Conservation (phyloP, 1,140 invertebrate species). For the Holcopasites calliopsidis region DNA sequence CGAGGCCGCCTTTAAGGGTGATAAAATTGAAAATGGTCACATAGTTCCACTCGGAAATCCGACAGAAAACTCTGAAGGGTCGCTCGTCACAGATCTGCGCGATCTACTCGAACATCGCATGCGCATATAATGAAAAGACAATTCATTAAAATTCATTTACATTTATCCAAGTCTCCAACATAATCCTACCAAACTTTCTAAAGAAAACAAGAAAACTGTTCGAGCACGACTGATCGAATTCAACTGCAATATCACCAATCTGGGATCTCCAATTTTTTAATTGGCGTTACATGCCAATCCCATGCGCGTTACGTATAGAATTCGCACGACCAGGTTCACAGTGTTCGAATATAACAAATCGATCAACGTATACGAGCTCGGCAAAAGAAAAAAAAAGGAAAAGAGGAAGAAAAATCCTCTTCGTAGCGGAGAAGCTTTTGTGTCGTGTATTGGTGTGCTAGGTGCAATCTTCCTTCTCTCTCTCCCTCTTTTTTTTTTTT, state of each 20-base stretch:
- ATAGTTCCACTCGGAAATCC: slow-evolving; percentile 49
- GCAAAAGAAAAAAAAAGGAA: background rate
- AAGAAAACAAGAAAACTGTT: background rate
- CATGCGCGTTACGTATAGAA: too few species aligned
- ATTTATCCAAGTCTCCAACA: too few species aligned
- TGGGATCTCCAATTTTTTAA: background rate
- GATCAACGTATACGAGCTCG: background rate
- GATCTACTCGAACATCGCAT: slow-evolving; percentile 32
- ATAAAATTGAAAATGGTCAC: slow-evolving; percentile 53
- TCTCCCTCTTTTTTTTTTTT: background rate
- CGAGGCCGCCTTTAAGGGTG: slow-evolving; percentile 56
- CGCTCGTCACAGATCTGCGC: slow-evolving; percentile 40
- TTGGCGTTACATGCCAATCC: background rate
- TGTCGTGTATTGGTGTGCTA: background rate
- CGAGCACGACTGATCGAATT: background rate
- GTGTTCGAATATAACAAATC: background rate
- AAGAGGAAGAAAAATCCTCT: background rate
- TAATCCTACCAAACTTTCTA: background rate
- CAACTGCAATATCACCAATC: too few species aligned
- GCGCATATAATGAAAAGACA: background rate
- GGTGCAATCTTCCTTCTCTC: too few species aligned
- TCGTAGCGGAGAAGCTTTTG: background rate
- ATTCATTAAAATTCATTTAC: slow-evolving; percentile 3
- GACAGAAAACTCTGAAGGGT: slow-evolving; percentile 60
- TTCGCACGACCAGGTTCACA: background rate